Percentiles rank a stretch among this genome's conserved stretches.
These are phyloP conservation scores for Caenorhabditis sulstoni DNA, from an alignment of 2,888 invertebrate species.

Conservation along the genomic window DNA sequence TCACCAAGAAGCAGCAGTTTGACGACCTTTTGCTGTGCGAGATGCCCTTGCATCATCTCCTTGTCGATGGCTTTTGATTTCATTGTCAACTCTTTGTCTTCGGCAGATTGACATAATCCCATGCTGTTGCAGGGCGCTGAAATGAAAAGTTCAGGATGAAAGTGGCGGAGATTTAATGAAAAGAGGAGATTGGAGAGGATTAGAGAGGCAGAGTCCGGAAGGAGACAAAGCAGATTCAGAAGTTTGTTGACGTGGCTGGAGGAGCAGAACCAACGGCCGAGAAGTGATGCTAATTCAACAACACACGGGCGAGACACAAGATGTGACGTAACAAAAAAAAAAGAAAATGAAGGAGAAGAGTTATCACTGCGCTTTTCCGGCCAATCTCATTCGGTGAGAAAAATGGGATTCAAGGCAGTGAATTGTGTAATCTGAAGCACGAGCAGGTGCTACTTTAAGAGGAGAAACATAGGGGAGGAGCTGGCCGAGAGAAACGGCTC, in stretches of 20 bases:
- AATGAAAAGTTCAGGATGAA: background rate
- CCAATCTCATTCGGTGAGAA: too few relatives aligned
- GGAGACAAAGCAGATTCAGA: conserved; percentile 12
- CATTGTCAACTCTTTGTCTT: conserved; percentile 76
- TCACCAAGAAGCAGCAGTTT: conserved; percentile 73
- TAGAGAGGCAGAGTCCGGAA: background rate
- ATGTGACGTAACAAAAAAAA: background rate
- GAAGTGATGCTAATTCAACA: background rate
- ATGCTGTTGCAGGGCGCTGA: conserved; percentile 56
- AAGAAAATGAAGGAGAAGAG: background rate
- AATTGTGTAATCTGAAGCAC: background rate
- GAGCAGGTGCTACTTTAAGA: background rate
- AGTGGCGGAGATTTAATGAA: background rate
- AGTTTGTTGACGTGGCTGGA: background rate
- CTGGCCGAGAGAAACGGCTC: background rate
- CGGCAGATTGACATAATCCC: conserved; percentile 79
- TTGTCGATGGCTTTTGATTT: conserved; percentile 79
- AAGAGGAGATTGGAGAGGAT: background rate
- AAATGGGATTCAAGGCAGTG: too few relatives aligned
- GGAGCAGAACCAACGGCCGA: background rate
- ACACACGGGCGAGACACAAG: background rate
- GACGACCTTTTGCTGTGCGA: conserved; percentile 74
- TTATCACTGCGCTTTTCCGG: too few relatives aligned
- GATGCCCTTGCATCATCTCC: conserved; percentile 77
- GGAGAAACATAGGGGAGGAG: background rate